These are phyloP conservation scores for Achlya flavicornis DNA, from an alignment of 2,888 invertebrate species.

Conservation along the genomic window DNA sequence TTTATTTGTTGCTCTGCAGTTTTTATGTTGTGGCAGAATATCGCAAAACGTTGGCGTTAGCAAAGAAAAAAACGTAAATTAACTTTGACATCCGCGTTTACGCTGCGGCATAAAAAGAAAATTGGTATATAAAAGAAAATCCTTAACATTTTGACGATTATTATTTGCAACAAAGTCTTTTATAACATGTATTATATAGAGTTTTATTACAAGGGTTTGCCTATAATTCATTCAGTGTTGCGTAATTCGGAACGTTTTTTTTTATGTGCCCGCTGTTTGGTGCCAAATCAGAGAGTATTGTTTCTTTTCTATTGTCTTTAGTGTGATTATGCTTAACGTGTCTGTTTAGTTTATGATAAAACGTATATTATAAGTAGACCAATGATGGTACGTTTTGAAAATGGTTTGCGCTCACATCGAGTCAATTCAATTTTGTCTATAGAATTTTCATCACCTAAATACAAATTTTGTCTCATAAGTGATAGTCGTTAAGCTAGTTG, in stretches of 20 bases:
- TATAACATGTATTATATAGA: conserved; percentile 7
- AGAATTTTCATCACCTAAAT: too few relatives aligned
- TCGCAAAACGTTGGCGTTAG: not conserved
- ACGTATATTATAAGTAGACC: too few relatives aligned
- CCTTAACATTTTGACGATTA: conserved; percentile 13
- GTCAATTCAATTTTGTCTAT: too few relatives aligned
- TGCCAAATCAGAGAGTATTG: not conserved
- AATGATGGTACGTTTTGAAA: too few relatives aligned
- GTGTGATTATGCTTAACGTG: too few relatives aligned
- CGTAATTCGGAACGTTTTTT: conserved; percentile 10
- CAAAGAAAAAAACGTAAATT: conserved; percentile 8
- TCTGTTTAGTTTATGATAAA: too few relatives aligned
- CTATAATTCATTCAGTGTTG: conserved; percentile 10
- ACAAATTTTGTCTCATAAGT: too few relatives aligned
- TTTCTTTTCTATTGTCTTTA: not conserved
- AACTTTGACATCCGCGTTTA: conserved; percentile 15
- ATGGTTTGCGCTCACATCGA: too few relatives aligned
- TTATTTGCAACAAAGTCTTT: conserved; percentile 15
- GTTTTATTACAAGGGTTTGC: conserved; percentile 8
- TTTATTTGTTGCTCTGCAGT: not conserved
- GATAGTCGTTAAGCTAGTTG: too few relatives aligned
- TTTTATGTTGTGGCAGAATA: conserved; percentile 1
- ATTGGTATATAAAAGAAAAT: conserved; percentile 18
- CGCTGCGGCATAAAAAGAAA: conserved; percentile 14
- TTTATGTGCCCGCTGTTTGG: conserved; percentile 4